These are phyloP conservation scores for Pao palembangensis DNA, from an alignment of 2,113 vertebrate genomes.

Conservation along the genomic window DNA sequence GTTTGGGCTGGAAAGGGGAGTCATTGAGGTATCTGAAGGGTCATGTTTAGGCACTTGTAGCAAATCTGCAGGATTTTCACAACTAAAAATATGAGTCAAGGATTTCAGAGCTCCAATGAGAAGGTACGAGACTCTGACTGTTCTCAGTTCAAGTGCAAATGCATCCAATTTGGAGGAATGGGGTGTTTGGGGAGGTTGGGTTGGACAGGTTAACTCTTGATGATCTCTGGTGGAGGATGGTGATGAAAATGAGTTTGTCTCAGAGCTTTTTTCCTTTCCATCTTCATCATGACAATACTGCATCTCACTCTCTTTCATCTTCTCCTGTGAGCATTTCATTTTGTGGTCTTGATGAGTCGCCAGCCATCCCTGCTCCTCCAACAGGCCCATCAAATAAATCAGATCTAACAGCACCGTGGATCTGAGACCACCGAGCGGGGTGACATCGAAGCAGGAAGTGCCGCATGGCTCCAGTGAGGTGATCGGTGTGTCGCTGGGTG, in stretches of 20 bases:
- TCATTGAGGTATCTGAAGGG: slow-evolving; percentile 13
- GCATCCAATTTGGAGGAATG: slow-evolving; percentile 53
- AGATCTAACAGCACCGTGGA: slow-evolving; percentile 74
- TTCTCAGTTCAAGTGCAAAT: slow-evolving; percentile 71
- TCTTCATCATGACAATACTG: slow-evolving; percentile 63
- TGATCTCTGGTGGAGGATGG: slow-evolving; percentile 32
- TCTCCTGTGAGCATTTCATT: slow-evolving; percentile 50
- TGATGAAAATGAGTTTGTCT: slow-evolving; percentile 29
- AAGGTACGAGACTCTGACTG: slow-evolving; percentile 75
- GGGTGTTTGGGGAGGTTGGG: slow-evolving; percentile 18
- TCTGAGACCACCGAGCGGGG: slow-evolving; percentile 70
- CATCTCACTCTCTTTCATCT: slow-evolving; percentile 37
- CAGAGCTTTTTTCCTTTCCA: slow-evolving; percentile 38
- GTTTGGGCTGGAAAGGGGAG: slow-evolving; percentile 38
- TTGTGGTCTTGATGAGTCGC: slow-evolving; percentile 24
- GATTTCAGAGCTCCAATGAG: slow-evolving; percentile 76
- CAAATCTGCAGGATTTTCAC: slow-evolving; percentile 73
- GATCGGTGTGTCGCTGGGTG: slow-evolving; percentile 80
- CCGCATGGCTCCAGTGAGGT: slow-evolving; percentile 76
- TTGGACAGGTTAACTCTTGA: slow-evolving; percentile 29
- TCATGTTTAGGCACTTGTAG: slow-evolving; percentile 65
- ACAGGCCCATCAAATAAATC: slow-evolving; percentile 74
- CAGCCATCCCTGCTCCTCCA: slow-evolving; percentile 70
- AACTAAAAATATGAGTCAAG: slow-evolving; percentile 74
- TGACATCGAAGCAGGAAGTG: slow-evolving; percentile 65